These are phyloP conservation scores for Pampus argenteus DNA, from an alignment of 2,797 vertebrate species.

Conservation along the genomic window DNA sequence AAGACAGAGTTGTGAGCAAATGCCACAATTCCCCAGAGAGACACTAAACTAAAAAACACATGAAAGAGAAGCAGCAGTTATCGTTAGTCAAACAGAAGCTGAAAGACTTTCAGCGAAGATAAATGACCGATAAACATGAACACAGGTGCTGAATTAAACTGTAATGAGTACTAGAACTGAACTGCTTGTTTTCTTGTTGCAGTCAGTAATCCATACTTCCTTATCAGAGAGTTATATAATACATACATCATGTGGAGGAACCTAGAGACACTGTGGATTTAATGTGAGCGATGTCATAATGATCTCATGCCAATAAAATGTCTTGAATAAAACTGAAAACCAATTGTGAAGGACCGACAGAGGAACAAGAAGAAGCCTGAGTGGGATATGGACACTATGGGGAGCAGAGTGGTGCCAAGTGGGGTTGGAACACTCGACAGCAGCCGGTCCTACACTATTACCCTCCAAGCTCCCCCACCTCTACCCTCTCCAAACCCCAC, in stretches of 20 bases:
- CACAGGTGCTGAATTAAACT: not conserved
- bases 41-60: conserved; percentile 48
- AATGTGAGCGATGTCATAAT: conserved; percentile 5
- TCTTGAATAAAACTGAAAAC: conserved; percentile 42
- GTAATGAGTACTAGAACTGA: not conserved
- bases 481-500: conserved; percentile 52
- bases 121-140: not conserved
- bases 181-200: not conserved
- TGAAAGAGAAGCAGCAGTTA: not conserved
- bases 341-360: conserved; percentile 27
- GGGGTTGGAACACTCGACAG: conserved; percentile 82
- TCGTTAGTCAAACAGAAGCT: not conserved
- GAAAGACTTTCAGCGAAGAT: not conserved
- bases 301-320: conserved; percentile 33
- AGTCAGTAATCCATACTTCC: not conserved
- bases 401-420: conserved; percentile 81
- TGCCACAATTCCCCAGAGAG: conserved; percentile 57
- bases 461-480: conserved; percentile 64
- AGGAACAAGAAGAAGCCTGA: conserved; percentile 56
- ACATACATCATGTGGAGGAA: too few species aligned
- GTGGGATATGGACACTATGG: conserved; percentile 55
- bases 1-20: conserved; percentile 33
- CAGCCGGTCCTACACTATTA: conserved; percentile 82
- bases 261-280: too few species aligned
- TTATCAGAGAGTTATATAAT: too few species aligned